Percentiles rank a stretch among this genome's conserved stretches.
Evolutionary conservation across 2,797 vertebrate species (phyloP).

Genomic region (Erithacus rubecula): DNA sequence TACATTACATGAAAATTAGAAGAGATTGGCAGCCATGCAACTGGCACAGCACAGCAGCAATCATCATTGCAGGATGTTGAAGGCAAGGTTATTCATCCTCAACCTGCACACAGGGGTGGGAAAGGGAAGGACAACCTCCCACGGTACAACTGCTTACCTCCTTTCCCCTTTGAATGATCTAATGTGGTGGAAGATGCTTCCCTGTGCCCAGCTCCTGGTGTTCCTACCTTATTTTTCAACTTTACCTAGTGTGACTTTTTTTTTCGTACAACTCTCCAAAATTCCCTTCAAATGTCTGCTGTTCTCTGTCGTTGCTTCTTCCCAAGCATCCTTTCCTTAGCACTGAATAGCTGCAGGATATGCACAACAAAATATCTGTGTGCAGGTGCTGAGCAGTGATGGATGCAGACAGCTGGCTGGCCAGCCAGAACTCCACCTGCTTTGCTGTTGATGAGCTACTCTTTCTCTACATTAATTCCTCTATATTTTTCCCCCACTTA

Average conservation of each 20-base stretch:
- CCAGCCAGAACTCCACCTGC: not conserved
- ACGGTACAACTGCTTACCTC: not conserved
- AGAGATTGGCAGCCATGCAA: slow-evolving; percentile 25
- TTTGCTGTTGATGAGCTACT: slow-evolving; percentile 31
- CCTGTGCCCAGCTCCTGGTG: not conserved
- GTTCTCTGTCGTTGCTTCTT: not conserved
- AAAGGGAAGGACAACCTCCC: not conserved
- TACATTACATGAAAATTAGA: slow-evolving; percentile 45
- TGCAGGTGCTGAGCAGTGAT: slow-evolving; percentile 23
- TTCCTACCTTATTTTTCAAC: not conserved
- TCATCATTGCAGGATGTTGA: not conserved
- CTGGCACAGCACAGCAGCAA: not conserved
- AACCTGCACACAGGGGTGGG: not conserved
- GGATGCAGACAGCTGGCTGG: slow-evolving; percentile 34
- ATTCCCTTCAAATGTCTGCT: not conserved
- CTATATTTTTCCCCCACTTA: not conserved
- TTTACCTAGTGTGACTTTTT: not conserved
- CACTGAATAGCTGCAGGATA: not conserved
- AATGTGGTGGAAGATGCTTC: not conserved
- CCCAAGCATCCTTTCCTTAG: not conserved
- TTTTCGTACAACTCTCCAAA: not conserved
- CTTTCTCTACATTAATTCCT: slow-evolving; percentile 13
- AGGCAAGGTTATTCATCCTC: not conserved
- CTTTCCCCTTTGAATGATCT: not conserved
- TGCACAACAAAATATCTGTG: not conserved